Evolutionary conservation across 2,113 vertebrate species (phyloP), one percentile per base, ranked within the genome.

Genomic region (Galemys pyrenaicus): DNA sequence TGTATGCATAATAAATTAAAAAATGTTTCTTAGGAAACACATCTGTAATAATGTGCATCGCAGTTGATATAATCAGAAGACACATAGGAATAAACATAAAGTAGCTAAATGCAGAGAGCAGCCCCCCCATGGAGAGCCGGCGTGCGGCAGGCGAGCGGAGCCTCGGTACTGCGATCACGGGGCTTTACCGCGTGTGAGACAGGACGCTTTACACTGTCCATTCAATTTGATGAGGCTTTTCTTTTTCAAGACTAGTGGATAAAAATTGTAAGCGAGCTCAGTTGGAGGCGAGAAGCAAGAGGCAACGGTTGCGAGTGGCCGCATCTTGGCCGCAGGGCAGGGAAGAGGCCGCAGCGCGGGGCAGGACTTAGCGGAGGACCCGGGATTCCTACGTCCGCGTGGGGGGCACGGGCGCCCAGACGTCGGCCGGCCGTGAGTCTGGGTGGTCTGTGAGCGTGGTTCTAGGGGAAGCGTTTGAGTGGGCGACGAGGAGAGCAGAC

Each of bases 1-100:
- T n/a, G n/a, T n/a, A n/a, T n/a, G n/a, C n/a, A n/a, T n/a, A n/a
- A n/a, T n/a, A n/a, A n/a, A n/a, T n/a, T n/a, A n/a, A n/a, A n/a
- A n/a, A n/a, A n/a, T n/a, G 64, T 65, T 6, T 58, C 35, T 90
- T 92, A 46, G 58, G 92, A 39, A 91, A 41, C 93, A 17, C 62
- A 54, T 62, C 78, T 91, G 44, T 64, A 82, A 15, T 74, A 78
- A 58, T 74, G 20, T 32, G 1, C 6, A 74, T 46, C n/a, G 4
- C 15, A 78, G 56, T 37, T 68, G 39, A 46, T 64, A 22, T 70
- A 84, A 65, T n/a, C 20, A 35, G 20, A 84, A 89, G 60, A 77
- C 35, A 56, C 71, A 37, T 30, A 11, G 49, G 68, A 85, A 56
- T 71, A 81, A 81, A 81, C 2, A n/a, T 60, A 88, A 85, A 82